A percentile compares a stretch with the other conserved stretches of the same genome.
These are phyloP conservation scores for Aphelinus atriplicis DNA, from an alignment of 1,140 invertebrate genomes.

Conservation along the genomic window DNA sequence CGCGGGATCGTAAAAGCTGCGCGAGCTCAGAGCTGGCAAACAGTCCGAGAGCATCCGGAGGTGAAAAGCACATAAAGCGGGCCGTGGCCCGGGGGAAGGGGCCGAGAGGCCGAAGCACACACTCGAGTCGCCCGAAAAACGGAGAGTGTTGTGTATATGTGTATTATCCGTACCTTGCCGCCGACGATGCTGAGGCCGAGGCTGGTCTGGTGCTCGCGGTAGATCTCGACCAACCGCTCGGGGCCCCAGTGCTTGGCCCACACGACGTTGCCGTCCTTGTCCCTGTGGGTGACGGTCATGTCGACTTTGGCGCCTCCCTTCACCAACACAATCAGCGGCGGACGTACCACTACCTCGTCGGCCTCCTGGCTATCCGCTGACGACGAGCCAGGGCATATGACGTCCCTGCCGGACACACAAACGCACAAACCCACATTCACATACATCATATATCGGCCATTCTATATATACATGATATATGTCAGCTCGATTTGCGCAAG, in stretches of 20 bases:
- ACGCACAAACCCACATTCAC: too few species aligned
- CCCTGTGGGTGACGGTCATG: constrained; percentile 65
- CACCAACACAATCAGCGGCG: constrained; percentile 46
- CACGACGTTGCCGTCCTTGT: constrained; percentile 62
- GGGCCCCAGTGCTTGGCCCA: constrained; percentile 89
- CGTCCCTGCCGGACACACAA: background rate
- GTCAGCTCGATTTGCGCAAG: too few species aligned
- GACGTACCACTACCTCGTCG: background rate
- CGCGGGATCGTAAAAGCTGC: too few species aligned
- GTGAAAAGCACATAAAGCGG: too few species aligned
- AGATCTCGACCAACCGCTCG: constrained; percentile 78
- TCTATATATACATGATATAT: too few species aligned
- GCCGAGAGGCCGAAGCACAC: too few species aligned
- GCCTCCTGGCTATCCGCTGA: constrained; percentile 35
- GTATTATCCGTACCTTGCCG: constrained; percentile 73
- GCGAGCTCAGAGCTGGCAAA: too few species aligned
- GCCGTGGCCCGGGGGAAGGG: too few species aligned
- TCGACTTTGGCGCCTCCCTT: constrained; percentile 49
- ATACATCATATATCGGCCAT: too few species aligned
- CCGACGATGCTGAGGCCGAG: constrained; percentile 98
- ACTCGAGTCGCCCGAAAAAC: too few species aligned
- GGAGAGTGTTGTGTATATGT: too few species aligned
- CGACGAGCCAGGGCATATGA: constrained; percentile 23
- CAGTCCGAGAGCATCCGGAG: too few species aligned
- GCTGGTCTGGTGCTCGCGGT: constrained; percentile 77